phyloP scores from a whole-genome alignment of 2,888 invertebrate species.

The Oligia latruncula region DNA sequence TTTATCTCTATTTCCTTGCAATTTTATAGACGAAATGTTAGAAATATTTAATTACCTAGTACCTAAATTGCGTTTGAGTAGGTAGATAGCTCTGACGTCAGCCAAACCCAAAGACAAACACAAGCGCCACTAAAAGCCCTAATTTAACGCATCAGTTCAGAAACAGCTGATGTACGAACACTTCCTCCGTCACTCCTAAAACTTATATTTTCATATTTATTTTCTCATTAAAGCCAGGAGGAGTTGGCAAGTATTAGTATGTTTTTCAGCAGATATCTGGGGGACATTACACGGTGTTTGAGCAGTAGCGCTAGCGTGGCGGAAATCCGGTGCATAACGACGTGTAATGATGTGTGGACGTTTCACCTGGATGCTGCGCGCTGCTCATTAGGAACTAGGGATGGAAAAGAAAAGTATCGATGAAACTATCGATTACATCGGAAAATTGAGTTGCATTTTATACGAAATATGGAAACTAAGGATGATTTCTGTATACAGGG shows the following conservation, averaged over 20 bases:
- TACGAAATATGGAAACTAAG: not conserved
- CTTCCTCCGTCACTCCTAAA: constrained; percentile 35
- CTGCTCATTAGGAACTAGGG: constrained; percentile 80
- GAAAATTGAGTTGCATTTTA: not conserved
- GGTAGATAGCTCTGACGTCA: not conserved
- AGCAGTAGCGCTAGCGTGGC: constrained; percentile 72
- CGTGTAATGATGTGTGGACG: constrained; percentile 86
- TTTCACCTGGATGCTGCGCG: constrained; percentile 83
- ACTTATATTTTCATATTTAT: constrained; percentile 53
- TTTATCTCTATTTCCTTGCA: not conserved
- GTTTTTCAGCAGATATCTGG: constrained; percentile 60
- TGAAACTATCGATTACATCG: not conserved
- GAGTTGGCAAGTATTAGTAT: constrained; percentile 56
- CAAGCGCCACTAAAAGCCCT: constrained; percentile 44
- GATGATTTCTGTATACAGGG: not conserved
- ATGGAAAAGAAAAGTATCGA: constrained; percentile 42
- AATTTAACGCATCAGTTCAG: constrained; percentile 45
- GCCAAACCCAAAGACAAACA: not conserved
- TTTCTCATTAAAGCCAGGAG: constrained; percentile 47
- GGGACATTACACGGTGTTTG: constrained; percentile 83
- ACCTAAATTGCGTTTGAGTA: not conserved
- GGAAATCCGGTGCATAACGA: constrained; percentile 85
- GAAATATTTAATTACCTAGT: not conserved
- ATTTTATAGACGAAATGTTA: no score
- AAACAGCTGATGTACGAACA: constrained; percentile 41